A percentile compares a stretch with the other conserved stretches of the same genome.
These are phyloP conservation scores for Diprion similis DNA, from an alignment of 1,140 invertebrate species.

Conservation along the genomic window DNA sequence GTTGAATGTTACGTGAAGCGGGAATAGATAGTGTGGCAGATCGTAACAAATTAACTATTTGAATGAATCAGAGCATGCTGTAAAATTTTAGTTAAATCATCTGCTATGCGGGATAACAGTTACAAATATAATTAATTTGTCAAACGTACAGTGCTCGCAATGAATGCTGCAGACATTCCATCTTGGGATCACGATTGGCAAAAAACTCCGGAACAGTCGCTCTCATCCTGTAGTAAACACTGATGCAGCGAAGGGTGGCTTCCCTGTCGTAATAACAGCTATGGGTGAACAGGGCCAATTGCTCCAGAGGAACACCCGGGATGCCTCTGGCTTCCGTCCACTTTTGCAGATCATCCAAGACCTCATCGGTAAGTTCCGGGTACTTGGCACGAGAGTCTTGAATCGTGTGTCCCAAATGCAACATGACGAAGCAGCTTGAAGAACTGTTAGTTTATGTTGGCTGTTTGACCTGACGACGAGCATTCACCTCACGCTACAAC, in stretches of 20 bases:
- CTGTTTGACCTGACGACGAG: no score
- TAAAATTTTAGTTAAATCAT: no score
- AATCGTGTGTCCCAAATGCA: conserved; percentile 47
- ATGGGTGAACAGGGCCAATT: conserved; percentile 66
- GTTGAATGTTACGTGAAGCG: no score
- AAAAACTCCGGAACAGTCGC: conserved; percentile 68
- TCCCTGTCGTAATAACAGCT: conserved; percentile 66
- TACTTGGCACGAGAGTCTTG: conserved; percentile 36
- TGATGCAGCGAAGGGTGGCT: conserved; percentile 65
- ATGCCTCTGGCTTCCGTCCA: conserved; percentile 40
- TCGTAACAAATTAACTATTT: no score
- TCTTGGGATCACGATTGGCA: conserved; percentile 59
- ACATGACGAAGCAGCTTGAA: conserved; percentile 21
- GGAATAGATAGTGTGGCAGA: no score
- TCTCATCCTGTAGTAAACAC: conserved; percentile 65
- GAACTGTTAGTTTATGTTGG: no score
- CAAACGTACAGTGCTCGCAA: conserved; percentile 57
- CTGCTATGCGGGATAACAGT: no score
- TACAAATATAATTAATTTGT: neutral
- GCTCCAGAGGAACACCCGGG: conserved; percentile 40
- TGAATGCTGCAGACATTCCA: conserved; percentile 45
- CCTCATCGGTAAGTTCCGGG: conserved; percentile 44
- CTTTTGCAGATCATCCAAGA: conserved; percentile 36
- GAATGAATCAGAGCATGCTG: no score
- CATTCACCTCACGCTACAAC: no score